Percentiles rank a stretch among this genome's conserved stretches.
Evolutionary conservation across 2,888 invertebrate species (phyloP).

Genomic region (Odontocerum albicorne): DNA sequence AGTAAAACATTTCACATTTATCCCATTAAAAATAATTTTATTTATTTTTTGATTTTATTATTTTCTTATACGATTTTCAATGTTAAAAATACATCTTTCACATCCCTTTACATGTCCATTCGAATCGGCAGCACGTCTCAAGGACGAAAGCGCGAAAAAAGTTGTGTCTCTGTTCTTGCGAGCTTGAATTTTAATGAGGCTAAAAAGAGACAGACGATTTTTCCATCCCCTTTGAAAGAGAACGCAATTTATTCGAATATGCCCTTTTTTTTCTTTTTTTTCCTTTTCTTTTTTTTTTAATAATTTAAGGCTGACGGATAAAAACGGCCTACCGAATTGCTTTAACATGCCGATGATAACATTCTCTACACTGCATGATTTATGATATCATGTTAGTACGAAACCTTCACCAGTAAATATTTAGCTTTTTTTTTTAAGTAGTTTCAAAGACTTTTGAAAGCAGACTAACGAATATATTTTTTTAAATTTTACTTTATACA

Average conservation of each 20-base stretch:
- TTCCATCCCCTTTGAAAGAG: background rate
- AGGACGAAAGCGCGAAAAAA: conserved; percentile 16
- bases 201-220: background rate
- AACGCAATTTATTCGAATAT: background rate
- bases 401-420: too few species aligned
- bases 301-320: conserved; percentile 24
- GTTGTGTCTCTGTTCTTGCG: conserved; percentile 2
- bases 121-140: conserved; percentile 10
- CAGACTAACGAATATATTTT: too few species aligned
- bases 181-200: background rate
- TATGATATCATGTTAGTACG: too few species aligned
- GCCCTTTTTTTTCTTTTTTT: too few species aligned
- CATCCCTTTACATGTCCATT: background rate
- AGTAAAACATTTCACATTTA: too few species aligned
- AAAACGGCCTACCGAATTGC: conserved; percentile 24
- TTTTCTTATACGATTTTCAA: too few species aligned
- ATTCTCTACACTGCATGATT: too few species aligned
- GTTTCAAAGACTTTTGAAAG: too few species aligned
- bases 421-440: too few species aligned
- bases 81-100: background rate
- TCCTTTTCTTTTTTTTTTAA: conserved; percentile 15
- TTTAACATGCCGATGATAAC: conserved; percentile 16
- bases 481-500: too few species aligned
- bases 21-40: too few species aligned
- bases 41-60: too few species aligned